These are phyloP conservation scores for Zosterops pallidus DNA, from an alignment of 2,113 vertebrate species.

Conservation along the genomic window DNA sequence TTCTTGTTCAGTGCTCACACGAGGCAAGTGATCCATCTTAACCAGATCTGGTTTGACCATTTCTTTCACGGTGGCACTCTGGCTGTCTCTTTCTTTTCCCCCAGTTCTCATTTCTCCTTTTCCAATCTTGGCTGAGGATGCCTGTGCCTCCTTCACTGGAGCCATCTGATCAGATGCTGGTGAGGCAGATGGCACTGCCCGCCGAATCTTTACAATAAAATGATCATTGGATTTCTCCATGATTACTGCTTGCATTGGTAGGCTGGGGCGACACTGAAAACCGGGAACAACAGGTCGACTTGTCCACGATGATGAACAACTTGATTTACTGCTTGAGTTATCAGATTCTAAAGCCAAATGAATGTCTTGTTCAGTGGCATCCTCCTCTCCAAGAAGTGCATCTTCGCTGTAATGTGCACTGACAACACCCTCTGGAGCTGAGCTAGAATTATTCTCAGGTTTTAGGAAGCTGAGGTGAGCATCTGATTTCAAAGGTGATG, in stretches of 20 bases:
- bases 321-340: conserved; percentile 88
- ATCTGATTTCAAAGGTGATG: conserved; percentile 95
- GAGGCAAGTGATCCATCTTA: neutral
- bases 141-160: neutral
- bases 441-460: conserved; percentile 68
- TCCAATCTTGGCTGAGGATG: neutral
- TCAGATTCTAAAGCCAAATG: conserved; percentile 93
- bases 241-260: conserved; percentile 94
- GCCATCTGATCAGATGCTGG: conserved; percentile 20
- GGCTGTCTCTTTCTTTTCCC: conserved; percentile 21
- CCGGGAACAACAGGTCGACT: conserved; percentile 54
- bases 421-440: conserved; percentile 84
- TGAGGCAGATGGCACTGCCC: conserved; percentile 65
- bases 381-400: conserved; percentile 88
- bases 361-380: conserved; percentile 92
- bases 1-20: neutral
- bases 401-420: conserved; percentile 91
- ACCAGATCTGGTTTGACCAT: neutral
- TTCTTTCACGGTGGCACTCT: neutral
- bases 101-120: conserved; percentile 16
- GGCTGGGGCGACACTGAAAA: conserved; percentile 86
- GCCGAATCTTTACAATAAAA: conserved; percentile 92
- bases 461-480: conserved; percentile 93
- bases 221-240: conserved; percentile 97
- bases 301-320: conserved; percentile 75